Evolutionary conservation across 2,797 vertebrate genomes (phyloP), one percentile per base, ranked within the genome.

Genomic region (Platyrinchus mystaceus): DNA sequence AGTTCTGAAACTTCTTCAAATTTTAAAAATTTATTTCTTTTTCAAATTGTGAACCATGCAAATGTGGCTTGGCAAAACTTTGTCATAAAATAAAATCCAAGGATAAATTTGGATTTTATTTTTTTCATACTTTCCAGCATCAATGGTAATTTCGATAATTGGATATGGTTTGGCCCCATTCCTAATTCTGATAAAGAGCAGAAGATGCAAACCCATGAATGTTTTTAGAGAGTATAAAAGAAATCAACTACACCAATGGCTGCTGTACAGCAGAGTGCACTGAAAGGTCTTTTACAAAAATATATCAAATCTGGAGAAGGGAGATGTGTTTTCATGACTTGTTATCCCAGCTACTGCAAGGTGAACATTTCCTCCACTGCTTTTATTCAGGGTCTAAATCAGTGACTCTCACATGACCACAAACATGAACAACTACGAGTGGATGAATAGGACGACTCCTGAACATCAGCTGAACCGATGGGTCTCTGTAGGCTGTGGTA

Each of bases 61-160:
- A 73, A 85, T 49, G 55, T 76, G 58, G 36, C 69, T 88, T 92
- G 73, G 46, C 32, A 78, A 94, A 83, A 49, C 28, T n/a, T 24
- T 39, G 9, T 62, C 39, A 37, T 55, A 75, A 86, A 85, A 34
- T 55, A 3, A 84, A 90, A 88, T 53, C 46, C 34, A 73, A 75
- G 39, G 49, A 83, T 52, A 81, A 71, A 59, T 84, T 83, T 27
- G 28, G 26, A 37, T 75, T 84, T 80, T 59, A 11, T 76, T 74
- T 92, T 92, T 89, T 82, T 74, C 30, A 47, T 59, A 66, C 28
- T 95, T 95, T 87, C 58, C 69, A 93, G 20, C 64, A 94, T 39
- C 26, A 58, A 1, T 67, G 34, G 69, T 81, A 53, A 66, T 43
- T 83, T 60, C n/a, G 26, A 41, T 89, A 84, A 79, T 8, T 78